phyloP scores from a whole-genome alignment of 2,888 invertebrate genomes.

The Doris montereyensis region DNA sequence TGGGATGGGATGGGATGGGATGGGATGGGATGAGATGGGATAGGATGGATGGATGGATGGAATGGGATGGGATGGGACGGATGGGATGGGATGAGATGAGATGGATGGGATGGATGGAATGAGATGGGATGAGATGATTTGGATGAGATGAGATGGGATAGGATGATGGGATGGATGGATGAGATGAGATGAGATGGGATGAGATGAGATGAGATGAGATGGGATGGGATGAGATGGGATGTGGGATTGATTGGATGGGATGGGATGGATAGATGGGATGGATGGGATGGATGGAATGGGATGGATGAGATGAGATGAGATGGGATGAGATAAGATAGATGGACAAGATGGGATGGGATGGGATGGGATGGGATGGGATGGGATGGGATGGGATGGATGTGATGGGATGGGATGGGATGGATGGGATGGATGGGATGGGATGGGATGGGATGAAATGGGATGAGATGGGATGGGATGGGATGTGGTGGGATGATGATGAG shows the following conservation, averaged over 20 bases:
- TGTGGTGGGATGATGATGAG: constrained; percentile 18
- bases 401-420: background rate
- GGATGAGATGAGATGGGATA: constrained; percentile 14
- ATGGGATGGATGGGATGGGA: background rate
- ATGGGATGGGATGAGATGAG: background rate
- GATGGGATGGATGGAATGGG: background rate
- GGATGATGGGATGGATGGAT: constrained; percentile 18
- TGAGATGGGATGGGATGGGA: constrained; percentile 4
- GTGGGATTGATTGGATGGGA: background rate
- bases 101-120: constrained; percentile 4
- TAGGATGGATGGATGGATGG: background rate
- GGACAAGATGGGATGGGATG: constrained; percentile 1
- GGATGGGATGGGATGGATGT: background rate
- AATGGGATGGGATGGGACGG: background rate
- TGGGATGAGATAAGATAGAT: background rate
- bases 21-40: background rate
- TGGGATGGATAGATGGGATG: background rate
- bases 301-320: too few species aligned
- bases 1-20: constrained; percentile 17
- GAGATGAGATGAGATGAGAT: background rate
- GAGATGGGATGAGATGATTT: background rate
- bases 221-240: background rate
- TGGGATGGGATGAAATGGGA: background rate
- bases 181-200: constrained; percentile 9
- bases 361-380: constrained; percentile 11